Conservation (phyloP, 2,113 vertebrate genomes). For the Etia nguti region DNA sequence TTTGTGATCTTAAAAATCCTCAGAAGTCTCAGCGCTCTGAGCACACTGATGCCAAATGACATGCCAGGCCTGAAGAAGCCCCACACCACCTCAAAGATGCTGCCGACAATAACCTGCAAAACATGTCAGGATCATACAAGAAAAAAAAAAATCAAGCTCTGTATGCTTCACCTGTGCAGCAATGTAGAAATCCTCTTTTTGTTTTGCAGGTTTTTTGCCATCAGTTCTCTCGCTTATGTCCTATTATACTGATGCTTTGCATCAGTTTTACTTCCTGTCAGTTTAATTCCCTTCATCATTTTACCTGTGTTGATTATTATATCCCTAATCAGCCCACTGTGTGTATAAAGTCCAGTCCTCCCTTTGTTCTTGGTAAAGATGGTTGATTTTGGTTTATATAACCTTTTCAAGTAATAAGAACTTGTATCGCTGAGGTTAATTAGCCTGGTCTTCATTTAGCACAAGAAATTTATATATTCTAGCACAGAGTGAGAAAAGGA, state of each 20-base stretch:
- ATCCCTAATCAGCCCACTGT: background rate
- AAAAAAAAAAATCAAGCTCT: background rate
- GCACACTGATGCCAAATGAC: conserved; percentile 96
- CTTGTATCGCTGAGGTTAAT: background rate
- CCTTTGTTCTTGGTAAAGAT: background rate
- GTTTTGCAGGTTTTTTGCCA: background rate
- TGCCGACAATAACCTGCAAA: conserved; percentile 91
- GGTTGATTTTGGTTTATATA: background rate
- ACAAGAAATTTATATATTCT: background rate
- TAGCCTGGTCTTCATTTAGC: background rate
- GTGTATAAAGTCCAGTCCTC: background rate
- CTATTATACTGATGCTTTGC: background rate
- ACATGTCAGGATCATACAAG: background rate
- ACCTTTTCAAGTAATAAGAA: background rate
- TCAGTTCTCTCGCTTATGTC: background rate
- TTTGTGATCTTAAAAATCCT: conserved; percentile 98
- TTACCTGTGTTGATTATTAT: background rate
- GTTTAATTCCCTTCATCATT: background rate
- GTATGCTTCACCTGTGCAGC: background rate
- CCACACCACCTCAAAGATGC: conserved; percentile 98
- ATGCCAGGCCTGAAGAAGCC: conserved; percentile 95
- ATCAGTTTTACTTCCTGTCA: background rate
- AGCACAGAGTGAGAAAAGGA: background rate
- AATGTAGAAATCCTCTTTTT: background rate
- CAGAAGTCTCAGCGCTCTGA: conserved; percentile 90